Conservation (phyloP, 2,888 invertebrate species). For the Chrysopilus asiliformis region DNA sequence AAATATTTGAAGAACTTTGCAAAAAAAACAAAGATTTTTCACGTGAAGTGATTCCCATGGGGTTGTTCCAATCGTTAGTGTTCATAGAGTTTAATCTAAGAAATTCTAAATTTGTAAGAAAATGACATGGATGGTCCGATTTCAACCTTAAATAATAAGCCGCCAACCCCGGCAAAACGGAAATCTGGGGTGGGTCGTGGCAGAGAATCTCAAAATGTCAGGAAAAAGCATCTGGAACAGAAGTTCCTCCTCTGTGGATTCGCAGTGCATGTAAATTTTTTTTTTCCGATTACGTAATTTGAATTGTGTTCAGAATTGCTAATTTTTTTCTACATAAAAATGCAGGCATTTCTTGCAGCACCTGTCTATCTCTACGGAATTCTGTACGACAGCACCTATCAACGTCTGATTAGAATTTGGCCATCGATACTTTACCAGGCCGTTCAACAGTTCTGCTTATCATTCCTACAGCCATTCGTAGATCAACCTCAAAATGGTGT, state of each 20-base stretch:
- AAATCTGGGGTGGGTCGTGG: no score
- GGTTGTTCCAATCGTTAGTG: no score
- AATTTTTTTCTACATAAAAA: not conserved
- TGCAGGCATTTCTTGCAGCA: constrained; percentile 32
- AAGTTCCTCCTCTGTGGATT: constrained; percentile 36
- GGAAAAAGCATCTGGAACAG: constrained; percentile 35
- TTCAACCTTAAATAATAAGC: no score
- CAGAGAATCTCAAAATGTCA: constrained; percentile 18
- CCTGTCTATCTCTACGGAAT: constrained; percentile 34
- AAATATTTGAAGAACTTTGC: no score
- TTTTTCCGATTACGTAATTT: not conserved
- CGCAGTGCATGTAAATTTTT: constrained; percentile 36
- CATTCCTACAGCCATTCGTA: constrained; percentile 29
- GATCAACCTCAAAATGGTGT: constrained; percentile 26
- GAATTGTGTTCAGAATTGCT: constrained; percentile 1
- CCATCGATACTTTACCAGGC: constrained; percentile 34
- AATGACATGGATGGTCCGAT: no score
- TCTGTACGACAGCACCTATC: constrained; percentile 33
- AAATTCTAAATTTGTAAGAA: no score
- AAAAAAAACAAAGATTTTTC: no score
- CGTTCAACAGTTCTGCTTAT: constrained; percentile 29
- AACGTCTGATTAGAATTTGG: constrained; percentile 32
- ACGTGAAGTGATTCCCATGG: no score
- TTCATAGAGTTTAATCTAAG: no score
- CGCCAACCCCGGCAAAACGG: no score